phyloP scores from a whole-genome alignment of 2,888 invertebrate genomes.

The Syritta pipiens region DNA sequence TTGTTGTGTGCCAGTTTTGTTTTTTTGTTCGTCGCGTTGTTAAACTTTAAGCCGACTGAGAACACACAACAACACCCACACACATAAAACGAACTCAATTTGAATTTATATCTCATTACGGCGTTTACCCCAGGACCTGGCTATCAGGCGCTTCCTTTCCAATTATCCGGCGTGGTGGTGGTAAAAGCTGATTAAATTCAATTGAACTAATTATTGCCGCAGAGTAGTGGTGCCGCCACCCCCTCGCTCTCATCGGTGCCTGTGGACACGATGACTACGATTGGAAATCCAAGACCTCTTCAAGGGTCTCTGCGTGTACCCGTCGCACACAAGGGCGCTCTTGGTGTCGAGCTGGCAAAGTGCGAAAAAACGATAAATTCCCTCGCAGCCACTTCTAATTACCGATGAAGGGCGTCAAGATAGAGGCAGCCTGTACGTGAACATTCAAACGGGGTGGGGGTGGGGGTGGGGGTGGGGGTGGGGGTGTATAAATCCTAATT shows the following conservation, averaged over 20 bases:
- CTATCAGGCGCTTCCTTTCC: conserved; percentile 22
- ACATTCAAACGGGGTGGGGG: too few species aligned
- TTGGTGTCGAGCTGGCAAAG: conserved; percentile 27
- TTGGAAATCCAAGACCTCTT: conserved; percentile 7
- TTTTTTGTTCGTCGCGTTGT: too few species aligned
- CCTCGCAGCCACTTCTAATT: conserved; percentile 41
- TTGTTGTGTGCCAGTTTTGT: not conserved
- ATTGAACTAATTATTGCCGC: conserved; percentile 58
- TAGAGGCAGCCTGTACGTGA: too few species aligned
- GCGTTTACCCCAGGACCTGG: conserved; percentile 3
- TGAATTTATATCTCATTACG: conserved; percentile 33
- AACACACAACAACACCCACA: too few species aligned
- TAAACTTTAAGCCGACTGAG: not conserved
- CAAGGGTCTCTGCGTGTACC: too few species aligned
- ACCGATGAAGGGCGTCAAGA: conserved; percentile 18
- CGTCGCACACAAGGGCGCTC: too few species aligned
- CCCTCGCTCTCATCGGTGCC: not conserved
- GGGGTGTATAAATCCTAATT: conserved; percentile 24
- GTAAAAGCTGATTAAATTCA: conserved; percentile 61
- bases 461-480: conserved; percentile 11
- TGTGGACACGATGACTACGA: not conserved
- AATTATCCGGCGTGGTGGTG: conserved; percentile 3
- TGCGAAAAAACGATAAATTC: conserved; percentile 47
- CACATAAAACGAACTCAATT: conserved; percentile 15
- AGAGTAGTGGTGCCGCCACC: conserved; percentile 16